phyloP scores from a whole-genome alignment of 2,113 vertebrate species.

The Passerina amoena region DNA sequence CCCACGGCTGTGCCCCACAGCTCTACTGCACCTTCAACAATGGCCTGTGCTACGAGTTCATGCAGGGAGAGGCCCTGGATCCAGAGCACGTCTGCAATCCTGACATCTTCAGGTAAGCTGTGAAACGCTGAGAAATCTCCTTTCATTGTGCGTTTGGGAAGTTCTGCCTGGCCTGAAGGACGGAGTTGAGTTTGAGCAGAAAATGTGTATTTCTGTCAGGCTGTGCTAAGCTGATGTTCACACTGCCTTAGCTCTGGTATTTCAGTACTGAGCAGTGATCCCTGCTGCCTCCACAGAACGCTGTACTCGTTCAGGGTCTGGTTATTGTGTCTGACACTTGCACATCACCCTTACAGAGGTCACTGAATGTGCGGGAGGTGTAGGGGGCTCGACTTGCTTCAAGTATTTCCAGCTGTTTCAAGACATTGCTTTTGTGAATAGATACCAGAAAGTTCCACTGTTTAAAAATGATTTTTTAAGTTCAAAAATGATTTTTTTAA shows the following conservation, averaged over 20 bases:
- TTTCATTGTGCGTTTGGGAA: background rate
- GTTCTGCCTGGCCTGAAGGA: background rate
- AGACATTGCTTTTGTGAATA: background rate
- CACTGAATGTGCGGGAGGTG: background rate
- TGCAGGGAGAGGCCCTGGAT: conserved; percentile 91
- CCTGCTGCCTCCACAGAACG: background rate
- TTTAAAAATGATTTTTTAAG: background rate
- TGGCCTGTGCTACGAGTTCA: conserved; percentile 95
- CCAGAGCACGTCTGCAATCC: conserved; percentile 90
- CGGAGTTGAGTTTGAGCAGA: background rate
- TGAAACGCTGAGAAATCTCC: too few relatives aligned
- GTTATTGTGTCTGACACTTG: background rate
- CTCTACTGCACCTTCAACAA: conserved; percentile 98
- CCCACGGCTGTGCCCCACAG: conserved; percentile 89
- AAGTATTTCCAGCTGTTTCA: background rate
- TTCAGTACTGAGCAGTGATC: background rate
- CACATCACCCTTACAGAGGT: background rate
- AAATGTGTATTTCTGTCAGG: background rate
- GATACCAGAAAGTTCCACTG: background rate
- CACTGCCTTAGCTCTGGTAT: background rate
- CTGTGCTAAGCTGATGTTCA: background rate
- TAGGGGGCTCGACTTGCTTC: background rate
- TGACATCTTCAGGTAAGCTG: conserved; percentile 84
- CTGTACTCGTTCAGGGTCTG: background rate
- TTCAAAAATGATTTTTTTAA: background rate